phyloP scores from a whole-genome alignment of 2,888 invertebrate genomes.

The Rhamnusium bicolor region DNA sequence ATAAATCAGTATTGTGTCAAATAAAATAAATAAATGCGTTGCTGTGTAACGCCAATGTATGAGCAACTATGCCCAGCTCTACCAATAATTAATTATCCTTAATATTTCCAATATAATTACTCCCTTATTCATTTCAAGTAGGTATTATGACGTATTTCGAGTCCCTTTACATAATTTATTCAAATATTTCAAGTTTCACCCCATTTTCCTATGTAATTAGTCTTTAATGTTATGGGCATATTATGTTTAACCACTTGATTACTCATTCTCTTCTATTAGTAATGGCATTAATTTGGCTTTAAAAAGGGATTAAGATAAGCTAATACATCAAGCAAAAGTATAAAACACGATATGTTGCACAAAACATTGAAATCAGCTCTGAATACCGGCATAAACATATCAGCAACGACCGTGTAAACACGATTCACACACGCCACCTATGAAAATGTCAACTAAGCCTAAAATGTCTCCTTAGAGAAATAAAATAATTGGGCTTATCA shows the following conservation, averaged over 20 bases:
- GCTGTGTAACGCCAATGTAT: too few relatives aligned
- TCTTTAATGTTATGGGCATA: slow-evolving; percentile 8
- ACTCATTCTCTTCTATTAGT: not conserved
- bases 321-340: slow-evolving; percentile 28
- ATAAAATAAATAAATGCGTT: too few relatives aligned
- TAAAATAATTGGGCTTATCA: slow-evolving; percentile 50
- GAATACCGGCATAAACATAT: slow-evolving; percentile 45
- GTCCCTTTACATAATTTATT: not conserved
- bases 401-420: slow-evolving; percentile 52
- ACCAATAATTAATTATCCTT: too few relatives aligned
- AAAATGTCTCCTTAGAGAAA: slow-evolving; percentile 52
- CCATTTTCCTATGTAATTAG: not conserved
- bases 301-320: slow-evolving; percentile 33
- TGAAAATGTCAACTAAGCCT: slow-evolving; percentile 55
- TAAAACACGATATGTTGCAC: slow-evolving; percentile 34
- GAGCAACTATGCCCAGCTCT: too few relatives aligned
- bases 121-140: not conserved
- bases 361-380: slow-evolving; percentile 41
- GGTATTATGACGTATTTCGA: not conserved
- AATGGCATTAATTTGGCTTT: slow-evolving; percentile 25
- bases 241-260: slow-evolving; percentile 6
- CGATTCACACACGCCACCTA: slow-evolving; percentile 47
- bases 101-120: not conserved
- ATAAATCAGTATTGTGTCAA: too few relatives aligned
- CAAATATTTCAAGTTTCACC: not conserved